Percentiles rank a stretch among this genome's conserved stretches.
Evolutionary conservation across 2,888 invertebrate species (phyloP).

Genomic region (Anaspis maculata): DNA sequence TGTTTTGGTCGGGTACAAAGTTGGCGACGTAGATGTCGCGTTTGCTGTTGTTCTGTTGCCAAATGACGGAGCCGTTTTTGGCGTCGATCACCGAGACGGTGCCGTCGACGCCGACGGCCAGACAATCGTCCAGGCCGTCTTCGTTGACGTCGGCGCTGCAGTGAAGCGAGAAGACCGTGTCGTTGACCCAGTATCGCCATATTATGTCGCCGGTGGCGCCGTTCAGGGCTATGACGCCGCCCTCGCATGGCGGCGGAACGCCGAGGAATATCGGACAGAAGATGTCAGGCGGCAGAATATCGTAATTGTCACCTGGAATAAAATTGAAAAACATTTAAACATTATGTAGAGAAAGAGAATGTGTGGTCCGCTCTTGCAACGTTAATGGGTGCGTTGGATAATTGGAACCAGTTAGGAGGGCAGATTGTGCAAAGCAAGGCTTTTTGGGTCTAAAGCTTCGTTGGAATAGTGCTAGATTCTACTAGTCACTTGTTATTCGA

Average conservation of each 20-base stretch:
- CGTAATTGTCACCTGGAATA: slow-evolving; percentile 50
- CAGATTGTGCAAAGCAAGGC: too few species aligned
- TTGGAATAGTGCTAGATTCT: too few species aligned
- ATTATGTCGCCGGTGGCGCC: slow-evolving; percentile 61
- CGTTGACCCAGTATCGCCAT: slow-evolving; percentile 66
- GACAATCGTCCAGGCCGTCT: slow-evolving; percentile 63
- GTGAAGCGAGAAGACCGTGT: slow-evolving; percentile 64
- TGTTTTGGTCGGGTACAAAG: slow-evolving; percentile 60
- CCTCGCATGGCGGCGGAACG: slow-evolving; percentile 58
- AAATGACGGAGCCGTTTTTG: slow-evolving; percentile 56
- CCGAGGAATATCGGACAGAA: slow-evolving; percentile 60
- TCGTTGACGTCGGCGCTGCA: slow-evolving; percentile 62
- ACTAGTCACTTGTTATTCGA: too few species aligned
- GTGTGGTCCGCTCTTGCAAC: too few species aligned
- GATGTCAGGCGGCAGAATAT: slow-evolving; percentile 48
- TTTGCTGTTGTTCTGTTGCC: slow-evolving; percentile 47
- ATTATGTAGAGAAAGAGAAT: neutral
- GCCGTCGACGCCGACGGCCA: slow-evolving; percentile 65
- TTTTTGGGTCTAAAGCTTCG: too few species aligned
- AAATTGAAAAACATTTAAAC: slow-evolving; percentile 15
- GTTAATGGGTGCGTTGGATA: too few species aligned
- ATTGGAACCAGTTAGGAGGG: too few species aligned
- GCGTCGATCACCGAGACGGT: slow-evolving; percentile 59
- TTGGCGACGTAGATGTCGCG: slow-evolving; percentile 63
- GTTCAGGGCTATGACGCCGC: slow-evolving; percentile 68